Evolutionary conservation across 2,797 vertebrate species (phyloP).

Genomic region (Arctocebus calabarensis): DNA sequence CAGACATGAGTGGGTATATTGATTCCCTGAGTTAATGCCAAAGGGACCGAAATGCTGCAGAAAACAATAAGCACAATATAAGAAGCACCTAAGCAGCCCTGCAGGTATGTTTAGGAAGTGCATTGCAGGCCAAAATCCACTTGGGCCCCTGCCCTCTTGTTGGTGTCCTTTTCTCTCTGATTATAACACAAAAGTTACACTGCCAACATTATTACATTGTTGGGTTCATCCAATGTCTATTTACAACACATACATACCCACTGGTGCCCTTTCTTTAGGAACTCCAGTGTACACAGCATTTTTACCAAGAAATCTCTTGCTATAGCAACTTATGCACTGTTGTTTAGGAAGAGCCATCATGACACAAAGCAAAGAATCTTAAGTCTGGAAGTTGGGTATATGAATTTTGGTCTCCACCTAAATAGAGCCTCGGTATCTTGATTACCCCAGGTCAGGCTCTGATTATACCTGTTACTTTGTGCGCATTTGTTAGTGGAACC

Average conservation of each 20-base stretch:
- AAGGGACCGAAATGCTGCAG: background rate
- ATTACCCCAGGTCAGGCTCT: background rate
- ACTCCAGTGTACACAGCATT: background rate
- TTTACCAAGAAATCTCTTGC: background rate
- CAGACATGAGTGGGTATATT: background rate
- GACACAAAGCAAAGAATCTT: constrained; percentile 9
- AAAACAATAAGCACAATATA: background rate
- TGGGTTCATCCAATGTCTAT: background rate
- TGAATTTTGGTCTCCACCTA: background rate
- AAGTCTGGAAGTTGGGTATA: background rate
- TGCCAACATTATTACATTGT: background rate
- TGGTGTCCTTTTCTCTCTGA: background rate
- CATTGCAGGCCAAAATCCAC: background rate
- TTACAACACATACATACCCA: background rate
- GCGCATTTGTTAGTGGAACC: background rate
- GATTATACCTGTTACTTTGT: background rate
- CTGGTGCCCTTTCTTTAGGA: background rate
- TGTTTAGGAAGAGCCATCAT: background rate
- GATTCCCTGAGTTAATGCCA: background rate
- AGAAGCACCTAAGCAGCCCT: background rate
- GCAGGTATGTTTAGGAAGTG: background rate
- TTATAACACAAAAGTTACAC: background rate
- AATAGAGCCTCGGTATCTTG: background rate
- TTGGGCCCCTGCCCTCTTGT: background rate
- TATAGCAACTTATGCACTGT: background rate